phyloP scores from a whole-genome alignment of 2,888 invertebrate genomes.

The Eucriotettix oculatus region DNA sequence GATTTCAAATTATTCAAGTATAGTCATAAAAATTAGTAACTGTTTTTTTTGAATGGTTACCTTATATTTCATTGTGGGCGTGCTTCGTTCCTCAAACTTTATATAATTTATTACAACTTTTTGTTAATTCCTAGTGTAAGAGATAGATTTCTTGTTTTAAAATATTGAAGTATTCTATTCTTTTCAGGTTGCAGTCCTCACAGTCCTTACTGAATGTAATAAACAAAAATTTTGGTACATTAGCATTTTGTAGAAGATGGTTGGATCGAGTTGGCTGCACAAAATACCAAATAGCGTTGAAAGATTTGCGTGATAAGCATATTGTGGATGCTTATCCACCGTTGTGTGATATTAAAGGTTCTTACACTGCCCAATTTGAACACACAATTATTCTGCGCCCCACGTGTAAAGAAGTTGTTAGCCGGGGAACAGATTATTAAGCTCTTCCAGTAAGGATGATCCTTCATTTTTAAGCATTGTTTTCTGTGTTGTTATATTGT shows the following conservation, averaged over 20 bases:
- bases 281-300: conserved; percentile 95
- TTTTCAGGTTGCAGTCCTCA: conserved; percentile 68
- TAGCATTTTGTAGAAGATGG: conserved; percentile 99
- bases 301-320: conserved; percentile 87
- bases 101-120: not conserved
- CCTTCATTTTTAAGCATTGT: too few relatives aligned
- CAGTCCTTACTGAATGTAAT: conserved; percentile 82
- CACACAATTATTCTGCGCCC: conserved; percentile 95
- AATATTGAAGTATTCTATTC: not conserved
- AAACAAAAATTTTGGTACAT: conserved; percentile 91
- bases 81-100: not conserved
- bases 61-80: not conserved
- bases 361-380: conserved; percentile 98
- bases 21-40: not conserved
- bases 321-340: conserved; percentile 98
- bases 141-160: not conserved
- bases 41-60: not conserved
- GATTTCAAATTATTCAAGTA: not conserved
- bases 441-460: not conserved
- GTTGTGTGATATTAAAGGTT: conserved; percentile 89
- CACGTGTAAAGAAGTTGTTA: conserved; percentile 96
- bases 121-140: too few relatives aligned
- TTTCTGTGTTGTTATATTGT: too few relatives aligned
- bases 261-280: conserved; percentile 91
- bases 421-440: conserved; percentile 89